Evolutionary conservation across 1,140 invertebrate species (phyloP).

Genomic region (Cylas formicarius): DNA sequence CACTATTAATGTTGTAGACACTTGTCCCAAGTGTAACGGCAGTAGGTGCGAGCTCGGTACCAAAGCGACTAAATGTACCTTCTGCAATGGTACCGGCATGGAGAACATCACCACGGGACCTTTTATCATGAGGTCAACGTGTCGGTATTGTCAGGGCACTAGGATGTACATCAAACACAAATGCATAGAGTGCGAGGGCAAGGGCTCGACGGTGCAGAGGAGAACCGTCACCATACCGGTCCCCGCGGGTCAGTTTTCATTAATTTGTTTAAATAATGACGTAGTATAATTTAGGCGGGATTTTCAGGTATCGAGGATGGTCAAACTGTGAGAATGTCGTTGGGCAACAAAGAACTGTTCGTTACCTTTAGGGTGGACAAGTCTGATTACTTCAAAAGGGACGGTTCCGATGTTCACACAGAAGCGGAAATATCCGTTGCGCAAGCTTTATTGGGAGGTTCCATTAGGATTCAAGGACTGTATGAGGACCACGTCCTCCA

Average conservation of each 20-base stretch:
- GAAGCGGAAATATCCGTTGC: constrained; percentile 78
- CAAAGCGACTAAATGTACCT: constrained; percentile 76
- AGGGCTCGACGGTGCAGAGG: constrained; percentile 83
- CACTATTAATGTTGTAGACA: constrained; percentile 85
- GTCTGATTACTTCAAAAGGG: constrained; percentile 85
- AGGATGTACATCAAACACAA: constrained; percentile 83
- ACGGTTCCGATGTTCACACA: constrained; percentile 91
- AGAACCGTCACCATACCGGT: constrained; percentile 89
- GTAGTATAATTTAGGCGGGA: neutral
- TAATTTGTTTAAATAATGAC: constrained; percentile 1
- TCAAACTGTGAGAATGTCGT: constrained; percentile 88
- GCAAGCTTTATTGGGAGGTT: constrained; percentile 91
- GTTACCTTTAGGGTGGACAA: constrained; percentile 88
- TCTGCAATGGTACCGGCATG: constrained; percentile 97
- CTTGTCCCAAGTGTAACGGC: constrained; percentile 84
- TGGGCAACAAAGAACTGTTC: constrained; percentile 87
- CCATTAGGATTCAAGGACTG: constrained; percentile 84
- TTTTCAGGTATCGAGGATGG: constrained; percentile 80
- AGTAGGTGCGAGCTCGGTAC: constrained; percentile 78
- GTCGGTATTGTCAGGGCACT: constrained; percentile 85
- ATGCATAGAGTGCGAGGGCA: constrained; percentile 88
- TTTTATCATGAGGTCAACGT: constrained; percentile 96
- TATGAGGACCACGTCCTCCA: constrained; percentile 89
- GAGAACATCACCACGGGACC: constrained; percentile 86
- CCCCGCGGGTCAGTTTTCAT: constrained; percentile 67